Evolutionary conservation across 2,888 invertebrate genomes (phyloP), one percentile per base, ranked within the genome.

Genomic region (Dryobota labecula): DNA sequence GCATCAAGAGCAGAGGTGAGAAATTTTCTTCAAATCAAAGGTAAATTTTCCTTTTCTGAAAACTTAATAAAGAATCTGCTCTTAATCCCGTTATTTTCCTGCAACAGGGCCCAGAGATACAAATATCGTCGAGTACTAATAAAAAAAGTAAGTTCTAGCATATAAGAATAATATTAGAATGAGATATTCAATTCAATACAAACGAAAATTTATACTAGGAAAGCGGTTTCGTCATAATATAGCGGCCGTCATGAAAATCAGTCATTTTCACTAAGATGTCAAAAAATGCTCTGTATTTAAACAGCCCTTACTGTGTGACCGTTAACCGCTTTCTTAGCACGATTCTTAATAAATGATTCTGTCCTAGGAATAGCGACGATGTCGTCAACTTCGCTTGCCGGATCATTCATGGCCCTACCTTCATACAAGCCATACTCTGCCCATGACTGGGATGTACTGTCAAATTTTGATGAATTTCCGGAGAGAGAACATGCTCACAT

Each of bases 301-400:
- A 30, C 30, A 18, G 5, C 53, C 2, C 20, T 11, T 33, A 56
- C n/a, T 56, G 8, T 56, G 8, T n/a, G 56, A n/a, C 0, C 33
- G 15, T 15, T n/a, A 0, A 15, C 15, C n/a, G 15, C 33, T n/a
- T 33, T n/a, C n/a, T 36, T n/a, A 13, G 15, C 15, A 36, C 5
- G 5, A 36, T 33, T 3, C 24, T 24, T 6, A n/a, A 51, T 11
- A 41, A 69, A 56, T 56, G 4, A 56, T 57, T 56, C 13, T 36
- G 7, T 36, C 60, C 70, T 75, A 88, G 90, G 81, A 79, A n/a
- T 85, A n/a, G 47, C 54, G 15, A 86, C 89, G 30, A 85, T 84
- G 6, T 93, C 93, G 0, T 90, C 91, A 0, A 83, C 85, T 0
- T 90, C 92, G 0, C 86, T 93, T 0, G 92, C 92, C 0, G 93